Evolutionary conservation across 2,797 vertebrate genomes (phyloP).

Genomic region (Muscicapa comitata): DNA sequence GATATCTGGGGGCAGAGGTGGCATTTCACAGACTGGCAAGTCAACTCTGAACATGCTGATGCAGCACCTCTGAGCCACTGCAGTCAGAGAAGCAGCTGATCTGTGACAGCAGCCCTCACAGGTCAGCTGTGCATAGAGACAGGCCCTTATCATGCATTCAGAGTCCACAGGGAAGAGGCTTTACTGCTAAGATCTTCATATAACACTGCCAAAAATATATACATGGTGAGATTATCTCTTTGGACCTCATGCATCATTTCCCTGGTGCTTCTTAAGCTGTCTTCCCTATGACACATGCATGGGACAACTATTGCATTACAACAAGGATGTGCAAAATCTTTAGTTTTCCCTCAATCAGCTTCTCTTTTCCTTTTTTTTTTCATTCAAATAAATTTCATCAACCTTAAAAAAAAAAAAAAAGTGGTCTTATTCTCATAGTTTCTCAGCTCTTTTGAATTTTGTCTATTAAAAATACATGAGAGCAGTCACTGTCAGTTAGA

Average conservation of each 20-base stretch:
- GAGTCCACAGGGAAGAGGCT: not conserved
- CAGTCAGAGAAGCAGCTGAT: not conserved
- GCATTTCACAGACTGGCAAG: not conserved
- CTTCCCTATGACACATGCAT: not conserved
- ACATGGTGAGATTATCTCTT: not conserved
- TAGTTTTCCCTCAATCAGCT: not conserved
- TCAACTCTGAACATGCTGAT: not conserved
- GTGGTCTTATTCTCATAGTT: not conserved
- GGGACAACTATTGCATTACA: not conserved
- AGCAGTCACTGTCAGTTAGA: not conserved
- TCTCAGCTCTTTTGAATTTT: not conserved
- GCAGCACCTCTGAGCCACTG: not conserved
- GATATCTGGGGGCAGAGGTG: not conserved
- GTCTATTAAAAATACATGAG: fast-evolving
- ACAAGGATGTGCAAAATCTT: not conserved
- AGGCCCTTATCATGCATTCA: not conserved
- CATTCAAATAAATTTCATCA: not conserved
- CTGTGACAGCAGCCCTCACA: not conserved
- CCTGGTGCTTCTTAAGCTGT: not conserved
- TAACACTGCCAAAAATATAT: not conserved
- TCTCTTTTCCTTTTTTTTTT: not conserved
- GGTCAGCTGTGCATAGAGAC: not conserved
- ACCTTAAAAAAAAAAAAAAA: not conserved
- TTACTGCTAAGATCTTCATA: not conserved
- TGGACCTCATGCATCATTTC: not conserved